phyloP scores from a whole-genome alignment of 2,888 invertebrate genomes.

The Oscheius sp. region DNA sequence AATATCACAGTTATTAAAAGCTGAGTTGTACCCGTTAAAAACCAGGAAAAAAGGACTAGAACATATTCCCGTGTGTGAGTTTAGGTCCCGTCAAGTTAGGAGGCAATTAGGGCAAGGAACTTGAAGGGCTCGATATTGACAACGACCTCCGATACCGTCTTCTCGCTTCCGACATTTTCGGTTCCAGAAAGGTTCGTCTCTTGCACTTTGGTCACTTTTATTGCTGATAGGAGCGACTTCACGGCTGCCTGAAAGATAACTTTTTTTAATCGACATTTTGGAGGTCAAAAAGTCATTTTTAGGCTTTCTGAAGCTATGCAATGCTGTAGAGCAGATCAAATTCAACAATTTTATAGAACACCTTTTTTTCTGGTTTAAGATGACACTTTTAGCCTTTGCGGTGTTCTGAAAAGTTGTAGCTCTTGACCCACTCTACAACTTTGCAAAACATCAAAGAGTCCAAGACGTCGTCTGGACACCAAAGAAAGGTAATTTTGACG shows the following conservation, averaged over 20 bases:
- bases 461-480: too few species aligned
- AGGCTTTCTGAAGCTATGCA: too few species aligned
- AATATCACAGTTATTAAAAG: not conserved
- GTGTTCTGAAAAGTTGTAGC: too few species aligned
- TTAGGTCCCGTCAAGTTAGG: slow-evolving; percentile 7
- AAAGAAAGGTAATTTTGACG: not conserved
- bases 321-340: too few species aligned
- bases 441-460: too few species aligned
- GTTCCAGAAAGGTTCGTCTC: slow-evolving; percentile 30
- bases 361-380: too few species aligned
- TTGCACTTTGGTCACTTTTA: slow-evolving; percentile 24
- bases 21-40: slow-evolving; percentile 5
- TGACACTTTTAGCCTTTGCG: too few species aligned
- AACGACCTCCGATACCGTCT: not conserved
- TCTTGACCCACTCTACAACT: too few species aligned
- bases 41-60: slow-evolving; percentile 11
- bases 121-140: slow-evolving; percentile 28
- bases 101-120: slow-evolving; percentile 32
- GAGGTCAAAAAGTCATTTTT: too few species aligned
- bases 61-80: slow-evolving; percentile 1
- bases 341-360: too few species aligned
- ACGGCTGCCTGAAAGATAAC: slow-evolving; percentile 17
- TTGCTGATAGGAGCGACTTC: not conserved
- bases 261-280: too few species aligned
- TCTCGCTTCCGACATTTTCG: slow-evolving; percentile 1